phyloP scores from a whole-genome alignment of 92 coral and sea anemone genomes.

The Nematostella vectensis region DNA sequence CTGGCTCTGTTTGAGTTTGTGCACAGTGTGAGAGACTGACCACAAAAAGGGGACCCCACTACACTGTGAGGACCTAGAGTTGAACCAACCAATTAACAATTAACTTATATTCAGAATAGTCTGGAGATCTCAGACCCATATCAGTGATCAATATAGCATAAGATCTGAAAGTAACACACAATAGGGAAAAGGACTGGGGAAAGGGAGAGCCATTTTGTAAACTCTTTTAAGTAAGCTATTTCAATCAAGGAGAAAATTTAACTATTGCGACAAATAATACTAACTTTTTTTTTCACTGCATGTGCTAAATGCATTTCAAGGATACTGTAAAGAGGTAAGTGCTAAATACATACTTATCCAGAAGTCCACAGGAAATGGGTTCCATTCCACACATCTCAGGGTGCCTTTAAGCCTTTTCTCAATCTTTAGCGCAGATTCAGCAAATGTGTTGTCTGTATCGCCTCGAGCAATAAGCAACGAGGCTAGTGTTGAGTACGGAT shows the following conservation, averaged over 20 bases:
- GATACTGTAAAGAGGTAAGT: too few relatives aligned
- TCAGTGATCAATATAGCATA: too few relatives aligned
- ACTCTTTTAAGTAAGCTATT: too few relatives aligned
- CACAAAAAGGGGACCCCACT: slow-evolving; percentile 47
- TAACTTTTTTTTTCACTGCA: too few relatives aligned
- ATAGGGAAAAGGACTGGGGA: too few relatives aligned
- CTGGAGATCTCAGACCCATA: background rate
- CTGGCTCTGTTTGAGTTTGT: slow-evolving; percentile 61
- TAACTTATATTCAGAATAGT: background rate
- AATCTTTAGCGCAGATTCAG: slow-evolving; percentile 51
- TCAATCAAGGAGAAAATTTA: too few relatives aligned
- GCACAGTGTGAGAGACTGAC: slow-evolving; percentile 73
- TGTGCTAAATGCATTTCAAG: too few relatives aligned
- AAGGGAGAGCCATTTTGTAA: too few relatives aligned
- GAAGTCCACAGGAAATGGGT: slow-evolving; percentile 73
- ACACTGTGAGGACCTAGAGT: slow-evolving; percentile 54
- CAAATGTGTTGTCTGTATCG: slow-evolving; percentile 47
- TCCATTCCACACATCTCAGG: slow-evolving; percentile 72
- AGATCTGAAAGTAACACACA: too few relatives aligned
- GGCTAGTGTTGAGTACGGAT: slow-evolving; percentile 40
- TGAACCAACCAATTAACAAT: too few relatives aligned
- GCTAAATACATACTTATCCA: slow-evolving; percentile 86
- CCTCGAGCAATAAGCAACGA: slow-evolving; percentile 76
- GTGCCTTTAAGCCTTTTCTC: slow-evolving; percentile 52
- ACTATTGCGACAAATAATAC: too few relatives aligned